phyloP scores from a whole-genome alignment of 2,113 vertebrate species.

The Aldabrachelys gigantea region DNA sequence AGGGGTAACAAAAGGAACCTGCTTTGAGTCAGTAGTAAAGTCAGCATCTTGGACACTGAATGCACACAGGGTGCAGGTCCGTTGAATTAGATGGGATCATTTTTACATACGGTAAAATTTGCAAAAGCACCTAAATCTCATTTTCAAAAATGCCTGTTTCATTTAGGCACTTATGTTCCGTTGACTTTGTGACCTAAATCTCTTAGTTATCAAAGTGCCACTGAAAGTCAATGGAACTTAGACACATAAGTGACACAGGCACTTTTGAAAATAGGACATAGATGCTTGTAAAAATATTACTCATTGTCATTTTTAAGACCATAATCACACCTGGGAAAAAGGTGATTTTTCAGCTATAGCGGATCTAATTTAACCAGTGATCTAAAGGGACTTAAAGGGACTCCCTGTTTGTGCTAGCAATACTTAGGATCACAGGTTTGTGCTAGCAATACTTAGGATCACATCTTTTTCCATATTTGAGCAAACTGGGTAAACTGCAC shows the following conservation, averaged over 20 bases:
- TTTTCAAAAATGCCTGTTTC: not conserved
- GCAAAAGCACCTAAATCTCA: not conserved
- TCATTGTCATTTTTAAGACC: no score
- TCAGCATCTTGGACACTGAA: conserved; percentile 50
- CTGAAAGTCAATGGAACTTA: not conserved
- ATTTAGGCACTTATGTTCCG: not conserved
- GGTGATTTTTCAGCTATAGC: not conserved
- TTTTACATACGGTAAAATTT: conserved; percentile 43
- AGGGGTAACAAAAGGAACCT: conserved; percentile 56
- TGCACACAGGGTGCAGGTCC: not conserved
- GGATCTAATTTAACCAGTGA: not conserved
- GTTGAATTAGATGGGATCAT: not conserved
- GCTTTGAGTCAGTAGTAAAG: conserved; percentile 23
- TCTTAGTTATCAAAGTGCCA: not conserved
- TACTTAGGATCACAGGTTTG: not conserved
- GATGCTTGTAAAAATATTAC: no score
- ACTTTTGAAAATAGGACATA: not conserved
- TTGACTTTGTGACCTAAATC: not conserved
- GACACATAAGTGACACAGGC: not conserved
- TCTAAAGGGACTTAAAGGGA: not conserved
- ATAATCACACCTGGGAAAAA: no score
- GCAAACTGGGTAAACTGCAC: not conserved
- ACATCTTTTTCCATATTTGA: not conserved
- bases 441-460: not conserved
- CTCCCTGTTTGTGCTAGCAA: not conserved